These are phyloP conservation scores for Tadarida brasiliensis DNA, from an alignment of 2,797 vertebrate genomes.

Conservation along the genomic window DNA sequence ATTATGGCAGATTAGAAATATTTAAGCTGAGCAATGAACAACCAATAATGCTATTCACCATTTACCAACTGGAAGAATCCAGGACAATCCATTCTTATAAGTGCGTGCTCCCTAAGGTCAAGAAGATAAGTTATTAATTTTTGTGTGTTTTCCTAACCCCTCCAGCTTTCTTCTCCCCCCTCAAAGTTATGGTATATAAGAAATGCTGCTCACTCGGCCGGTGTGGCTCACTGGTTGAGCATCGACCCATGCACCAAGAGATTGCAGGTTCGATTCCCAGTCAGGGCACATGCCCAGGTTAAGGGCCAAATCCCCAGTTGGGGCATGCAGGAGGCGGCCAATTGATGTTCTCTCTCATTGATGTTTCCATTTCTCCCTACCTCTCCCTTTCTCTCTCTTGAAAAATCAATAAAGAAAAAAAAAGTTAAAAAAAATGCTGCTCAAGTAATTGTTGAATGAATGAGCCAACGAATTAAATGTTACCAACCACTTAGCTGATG, in stretches of 20 bases:
- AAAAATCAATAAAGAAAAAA: not conserved
- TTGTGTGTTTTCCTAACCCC: not conserved
- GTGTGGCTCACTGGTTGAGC: no score
- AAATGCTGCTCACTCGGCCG: not conserved
- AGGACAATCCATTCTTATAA: not conserved
- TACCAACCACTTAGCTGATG: not conserved
- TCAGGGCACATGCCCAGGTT: no score
- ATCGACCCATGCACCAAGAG: no score
- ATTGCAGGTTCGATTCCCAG: no score
- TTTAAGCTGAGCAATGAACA: not conserved
- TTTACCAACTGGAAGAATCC: not conserved
- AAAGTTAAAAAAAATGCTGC: not conserved
- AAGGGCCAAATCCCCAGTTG: no score
- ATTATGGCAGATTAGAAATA: slow-evolving; percentile 30
- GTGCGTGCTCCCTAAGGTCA: not conserved
- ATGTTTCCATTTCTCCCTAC: no score
- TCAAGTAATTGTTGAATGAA: not conserved
- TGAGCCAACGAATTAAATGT: not conserved
- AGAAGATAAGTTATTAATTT: not conserved
- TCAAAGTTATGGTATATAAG: not conserved
- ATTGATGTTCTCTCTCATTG: no score
- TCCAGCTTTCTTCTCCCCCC: not conserved
- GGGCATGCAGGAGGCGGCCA: no score
- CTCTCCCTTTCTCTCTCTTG: no score
- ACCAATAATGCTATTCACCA: not conserved